Percentiles rank a stretch among this genome's conserved stretches.
These are phyloP conservation scores for Pyrgus malvae DNA, from an alignment of 2,888 invertebrate species.

Conservation along the genomic window DNA sequence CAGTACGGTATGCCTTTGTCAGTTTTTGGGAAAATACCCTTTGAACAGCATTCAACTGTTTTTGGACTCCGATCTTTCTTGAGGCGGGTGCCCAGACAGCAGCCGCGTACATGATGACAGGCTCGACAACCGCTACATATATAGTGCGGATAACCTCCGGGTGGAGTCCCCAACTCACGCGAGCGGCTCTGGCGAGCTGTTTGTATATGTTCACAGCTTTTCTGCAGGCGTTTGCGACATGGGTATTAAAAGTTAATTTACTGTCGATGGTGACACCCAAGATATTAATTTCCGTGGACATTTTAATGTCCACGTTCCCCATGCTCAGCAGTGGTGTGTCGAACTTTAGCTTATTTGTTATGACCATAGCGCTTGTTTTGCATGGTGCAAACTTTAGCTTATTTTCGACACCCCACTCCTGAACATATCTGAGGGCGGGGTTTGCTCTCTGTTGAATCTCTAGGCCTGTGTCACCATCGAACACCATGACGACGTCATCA, in stretches of 20 bases:
- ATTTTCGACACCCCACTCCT: background rate
- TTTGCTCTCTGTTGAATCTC: background rate
- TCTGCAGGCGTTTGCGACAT: conserved; percentile 18
- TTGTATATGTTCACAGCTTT: conserved; percentile 17
- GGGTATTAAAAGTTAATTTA: conserved; percentile 25
- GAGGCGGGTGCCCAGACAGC: background rate
- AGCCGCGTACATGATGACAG: background rate
- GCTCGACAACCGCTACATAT: background rate
- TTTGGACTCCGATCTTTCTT: background rate
- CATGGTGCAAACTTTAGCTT: background rate
- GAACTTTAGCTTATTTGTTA: background rate
- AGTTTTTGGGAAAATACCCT: background rate
- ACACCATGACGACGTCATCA: background rate
- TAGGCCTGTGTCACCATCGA: background rate
- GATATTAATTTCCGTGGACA: conserved; percentile 21
- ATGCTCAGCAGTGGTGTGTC: conserved; percentile 22
- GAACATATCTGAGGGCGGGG: background rate
- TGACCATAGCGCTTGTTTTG: background rate
- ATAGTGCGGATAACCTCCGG: conserved; percentile 1
- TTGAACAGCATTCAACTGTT: conserved; percentile 18
- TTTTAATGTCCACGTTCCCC: conserved; percentile 17
- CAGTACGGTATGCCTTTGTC: background rate
- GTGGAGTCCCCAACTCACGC: conserved; percentile 16
- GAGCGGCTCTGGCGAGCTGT: conserved; percentile 19
- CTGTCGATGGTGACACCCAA: conserved; percentile 27